Percentiles rank a stretch among this genome's conserved stretches.
phyloP scores from a whole-genome alignment of 2,888 invertebrate genomes.

The Drosophila prostipennis region DNA sequence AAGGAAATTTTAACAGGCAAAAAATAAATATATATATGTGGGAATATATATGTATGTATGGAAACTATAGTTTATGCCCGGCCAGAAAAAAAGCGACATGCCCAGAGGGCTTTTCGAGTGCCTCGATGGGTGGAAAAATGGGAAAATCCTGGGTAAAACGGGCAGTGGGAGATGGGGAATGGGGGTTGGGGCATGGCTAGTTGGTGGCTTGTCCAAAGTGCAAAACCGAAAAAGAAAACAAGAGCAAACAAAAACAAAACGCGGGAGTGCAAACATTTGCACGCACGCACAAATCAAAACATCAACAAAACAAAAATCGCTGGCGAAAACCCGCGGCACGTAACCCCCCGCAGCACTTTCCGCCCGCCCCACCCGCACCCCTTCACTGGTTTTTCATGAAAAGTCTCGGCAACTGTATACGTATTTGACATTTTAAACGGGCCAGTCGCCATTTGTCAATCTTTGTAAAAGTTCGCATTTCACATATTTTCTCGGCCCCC shows the following conservation, averaged over 20 bases:
- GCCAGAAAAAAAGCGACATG: constrained; percentile 15
- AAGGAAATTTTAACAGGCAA: constrained; percentile 52
- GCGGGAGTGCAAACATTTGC: constrained; percentile 75
- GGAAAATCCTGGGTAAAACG: background rate
- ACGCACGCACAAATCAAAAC: constrained; percentile 78
- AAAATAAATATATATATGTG: constrained; percentile 33
- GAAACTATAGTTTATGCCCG: constrained; percentile 24
- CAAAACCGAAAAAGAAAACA: constrained; percentile 42
- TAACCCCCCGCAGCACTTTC: constrained; percentile 20
- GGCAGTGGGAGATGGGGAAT: background rate
- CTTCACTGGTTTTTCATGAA: constrained; percentile 55
- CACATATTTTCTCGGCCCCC: constrained; percentile 64
- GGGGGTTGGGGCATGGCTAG: constrained; percentile 19
- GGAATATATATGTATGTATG: constrained; percentile 20
- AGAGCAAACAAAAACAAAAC: constrained; percentile 62
- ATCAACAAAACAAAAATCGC: constrained; percentile 70
- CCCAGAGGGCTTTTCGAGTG: constrained; percentile 36
- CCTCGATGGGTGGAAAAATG: background rate
- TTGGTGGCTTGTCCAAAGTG: constrained; percentile 41
- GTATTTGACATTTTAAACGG: constrained; percentile 79
- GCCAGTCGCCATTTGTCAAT: constrained; percentile 78
- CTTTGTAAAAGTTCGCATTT: constrained; percentile 76
- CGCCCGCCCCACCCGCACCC: background rate
- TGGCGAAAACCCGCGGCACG: constrained; percentile 63
- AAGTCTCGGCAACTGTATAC: constrained; percentile 74